A percentile compares a stretch with the other conserved stretches of the same genome.
phyloP scores from a whole-genome alignment of 2,797 vertebrate species.

The Merluccius polli region DNA sequence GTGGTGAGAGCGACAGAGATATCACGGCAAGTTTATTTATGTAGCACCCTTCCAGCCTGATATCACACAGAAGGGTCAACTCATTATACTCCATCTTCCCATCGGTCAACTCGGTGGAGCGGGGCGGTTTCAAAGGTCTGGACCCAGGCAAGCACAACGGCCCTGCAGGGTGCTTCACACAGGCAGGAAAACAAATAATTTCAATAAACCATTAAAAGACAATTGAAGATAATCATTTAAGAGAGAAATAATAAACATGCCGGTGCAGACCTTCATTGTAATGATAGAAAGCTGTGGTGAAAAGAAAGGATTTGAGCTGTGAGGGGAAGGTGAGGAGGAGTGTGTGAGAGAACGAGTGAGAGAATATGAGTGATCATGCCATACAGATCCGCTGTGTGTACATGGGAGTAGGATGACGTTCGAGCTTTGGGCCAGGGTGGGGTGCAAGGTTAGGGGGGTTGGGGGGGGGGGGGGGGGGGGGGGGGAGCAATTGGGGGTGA shows the following conservation, averaged over 20 bases:
- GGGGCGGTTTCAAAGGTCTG: too few species aligned
- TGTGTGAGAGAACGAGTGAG: neutral
- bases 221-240: neutral
- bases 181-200: neutral
- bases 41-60: neutral
- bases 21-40: neutral
- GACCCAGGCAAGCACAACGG: too few species aligned
- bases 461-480: slow-evolving; percentile 14
- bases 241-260: too few species aligned
- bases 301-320: neutral
- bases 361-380: neutral
- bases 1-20: too few species aligned
- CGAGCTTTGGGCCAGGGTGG: slow-evolving; percentile 32
- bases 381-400: neutral
- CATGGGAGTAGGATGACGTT: slow-evolving; percentile 18
- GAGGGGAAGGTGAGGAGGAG: slow-evolving; percentile 4
- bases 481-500: slow-evolving; percentile 15
- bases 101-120: too few species aligned
- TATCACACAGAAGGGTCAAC: too few species aligned
- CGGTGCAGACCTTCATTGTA: neutral
- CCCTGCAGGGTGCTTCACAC: too few species aligned
- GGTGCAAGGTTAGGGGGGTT: neutral
- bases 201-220: neutral
- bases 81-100: too few species aligned
- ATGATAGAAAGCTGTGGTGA: slow-evolving; percentile 12